Percentiles rank a stretch among this genome's conserved stretches.
These are phyloP conservation scores for Arctopsyche grandis DNA, from an alignment of 1,140 invertebrate species.

Conservation along the genomic window DNA sequence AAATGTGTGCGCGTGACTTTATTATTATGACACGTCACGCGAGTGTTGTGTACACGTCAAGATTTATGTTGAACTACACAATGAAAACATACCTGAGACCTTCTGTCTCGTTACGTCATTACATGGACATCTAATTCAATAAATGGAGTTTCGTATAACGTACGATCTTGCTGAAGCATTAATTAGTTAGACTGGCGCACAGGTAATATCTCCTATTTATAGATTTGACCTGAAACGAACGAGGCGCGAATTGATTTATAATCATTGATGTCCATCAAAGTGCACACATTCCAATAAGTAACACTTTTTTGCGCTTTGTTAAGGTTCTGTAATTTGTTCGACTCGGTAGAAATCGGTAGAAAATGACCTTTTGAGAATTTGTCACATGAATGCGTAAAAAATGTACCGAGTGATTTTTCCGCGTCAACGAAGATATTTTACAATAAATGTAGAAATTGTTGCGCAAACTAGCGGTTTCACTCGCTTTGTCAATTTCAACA, in stretches of 20 bases:
- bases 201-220: no score
- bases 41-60: conserved; percentile 37
- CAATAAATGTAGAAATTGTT: conserved; percentile 37
- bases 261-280: no score
- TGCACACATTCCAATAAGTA: no score
- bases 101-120: conserved; percentile 7
- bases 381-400: conserved; percentile 6
- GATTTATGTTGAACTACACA: conserved; percentile 46
- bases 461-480: conserved; percentile 41
- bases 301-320: no score
- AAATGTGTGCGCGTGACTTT: not conserved
- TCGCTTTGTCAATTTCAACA: not conserved
- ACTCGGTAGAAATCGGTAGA: not conserved
- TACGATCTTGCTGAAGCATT: not conserved
- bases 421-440: conserved; percentile 43
- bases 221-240: no score
- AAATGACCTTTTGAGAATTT: conserved; percentile 15
- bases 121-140: conserved; percentile 35
- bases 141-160: conserved; percentile 13
- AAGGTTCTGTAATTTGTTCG: no score
- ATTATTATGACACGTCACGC: conserved; percentile 46
- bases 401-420: conserved; percentile 37
- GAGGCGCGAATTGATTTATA: no score
- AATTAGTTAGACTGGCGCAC: no score
- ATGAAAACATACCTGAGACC: not conserved